Percentiles rank a stretch among this genome's conserved stretches.
These are phyloP conservation scores for Elephas maximus DNA, from an alignment of 2,113 vertebrate species.

Conservation along the genomic window DNA sequence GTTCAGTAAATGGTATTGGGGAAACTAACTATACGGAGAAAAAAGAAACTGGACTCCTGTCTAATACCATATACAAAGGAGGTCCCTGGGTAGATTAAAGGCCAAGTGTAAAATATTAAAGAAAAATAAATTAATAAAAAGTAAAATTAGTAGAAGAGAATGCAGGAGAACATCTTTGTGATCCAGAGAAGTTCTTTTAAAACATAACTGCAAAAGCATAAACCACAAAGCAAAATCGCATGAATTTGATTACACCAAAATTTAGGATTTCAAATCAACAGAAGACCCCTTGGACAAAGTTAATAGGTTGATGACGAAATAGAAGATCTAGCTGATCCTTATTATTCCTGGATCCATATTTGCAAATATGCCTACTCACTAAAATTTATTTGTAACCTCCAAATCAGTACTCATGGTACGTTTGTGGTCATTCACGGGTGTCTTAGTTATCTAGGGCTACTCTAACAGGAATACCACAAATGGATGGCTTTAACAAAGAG, in stretches of 20 bases:
- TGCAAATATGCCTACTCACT: neutral
- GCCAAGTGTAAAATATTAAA: neutral
- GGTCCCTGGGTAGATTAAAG: neutral
- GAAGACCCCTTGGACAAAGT: neutral
- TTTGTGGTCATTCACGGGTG: neutral
- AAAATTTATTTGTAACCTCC: neutral
- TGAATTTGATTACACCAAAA: constrained; percentile 19
- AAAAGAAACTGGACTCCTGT: neutral
- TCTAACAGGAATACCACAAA: no score
- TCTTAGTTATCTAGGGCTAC: no score
- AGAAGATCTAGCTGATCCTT: neutral
- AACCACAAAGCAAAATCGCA: constrained; percentile 14
- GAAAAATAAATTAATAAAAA: neutral
- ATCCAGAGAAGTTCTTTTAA: neutral
- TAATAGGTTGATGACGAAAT: neutral
- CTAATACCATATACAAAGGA: neutral
- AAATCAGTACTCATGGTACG: neutral
- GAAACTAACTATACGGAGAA: neutral
- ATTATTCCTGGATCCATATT: neutral
- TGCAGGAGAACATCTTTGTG: neutral
- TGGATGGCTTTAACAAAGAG: no score
- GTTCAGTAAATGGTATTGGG: neutral
- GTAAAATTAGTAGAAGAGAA: neutral
- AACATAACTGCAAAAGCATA: constrained; percentile 52
- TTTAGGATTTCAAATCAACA: constrained; percentile 34